Base-by-base conservation (phyloP, 1,140 invertebrate species). In the Grapholita molesta region DNA sequence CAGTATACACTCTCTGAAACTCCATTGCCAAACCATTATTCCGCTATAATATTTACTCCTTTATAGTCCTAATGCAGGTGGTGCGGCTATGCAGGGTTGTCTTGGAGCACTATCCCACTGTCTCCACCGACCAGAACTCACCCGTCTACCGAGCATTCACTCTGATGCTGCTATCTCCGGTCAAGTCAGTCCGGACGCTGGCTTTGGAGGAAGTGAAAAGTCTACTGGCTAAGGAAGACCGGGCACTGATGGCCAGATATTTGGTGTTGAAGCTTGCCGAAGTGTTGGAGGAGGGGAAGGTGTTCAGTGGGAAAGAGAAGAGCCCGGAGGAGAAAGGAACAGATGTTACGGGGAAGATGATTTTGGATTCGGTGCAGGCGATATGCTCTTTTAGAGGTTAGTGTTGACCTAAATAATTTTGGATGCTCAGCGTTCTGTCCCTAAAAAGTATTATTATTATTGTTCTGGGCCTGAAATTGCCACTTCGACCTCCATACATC, bases 61-160 rank as follows among this genome's bases (percentile, higher is more conserved):
- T 89, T 89, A 89, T 87, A 91, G 91, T 92, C 79, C 84, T 92
- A 84, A 89, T 83, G 74, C 85, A 87, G 83, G 86, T 92, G 80
- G 87, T 85, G 83, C 76, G 84, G 75, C 78, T 92, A 74, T 92
- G 90, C 83, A 88, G 85, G 80, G 78, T 80, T 64, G 80, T 91
- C n/a, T 77, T 92, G 72, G 84, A 86, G 71, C 83, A 88, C 64
- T 92, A 91, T 77, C 71, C 67, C 30, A 80, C 35, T 72, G 83
- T 90, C 71, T 80, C 84, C 70, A 83, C 76, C 66, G 85, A 86
- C 11, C 75, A 76, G 66, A 77, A 74, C 38, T 88, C 87, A 2
- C 82, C 85, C 4, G 70, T 90, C 5, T 84, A 84, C 64, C 83
- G 77, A 38, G 90, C 89, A 3, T 75, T 92, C 1, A 75, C 91